Evolutionary conservation across 2,888 invertebrate species (phyloP).

Genomic region (Drosophila kuntzei): DNA sequence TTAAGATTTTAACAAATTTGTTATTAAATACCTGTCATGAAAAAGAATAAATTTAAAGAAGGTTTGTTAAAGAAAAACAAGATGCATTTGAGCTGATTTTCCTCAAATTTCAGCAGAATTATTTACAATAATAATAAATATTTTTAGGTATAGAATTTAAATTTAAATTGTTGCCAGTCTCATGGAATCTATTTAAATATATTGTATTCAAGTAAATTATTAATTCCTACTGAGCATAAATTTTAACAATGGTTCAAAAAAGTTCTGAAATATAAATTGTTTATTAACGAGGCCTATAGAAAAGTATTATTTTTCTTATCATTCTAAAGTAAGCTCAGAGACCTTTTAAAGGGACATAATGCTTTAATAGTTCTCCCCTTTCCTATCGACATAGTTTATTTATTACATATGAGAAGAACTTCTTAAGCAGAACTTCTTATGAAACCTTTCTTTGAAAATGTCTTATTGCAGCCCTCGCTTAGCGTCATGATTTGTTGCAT

Average conservation of each 20-base stretch:
- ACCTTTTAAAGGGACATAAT: no score
- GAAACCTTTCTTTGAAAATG: neutral
- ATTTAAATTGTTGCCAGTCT: neutral
- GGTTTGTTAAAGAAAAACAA: no score
- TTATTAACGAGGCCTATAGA: neutral
- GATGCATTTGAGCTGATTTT: no score
- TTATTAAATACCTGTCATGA: neutral
- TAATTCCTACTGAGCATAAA: no score
- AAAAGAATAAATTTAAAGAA: neutral
- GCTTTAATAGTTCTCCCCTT: no score
- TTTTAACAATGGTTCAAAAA: neutral
- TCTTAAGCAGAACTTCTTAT: no score
- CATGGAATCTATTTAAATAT: neutral
- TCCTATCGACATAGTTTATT: neutral
- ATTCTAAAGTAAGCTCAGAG: no score
- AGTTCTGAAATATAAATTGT: no score
- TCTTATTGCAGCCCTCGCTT: constrained; percentile 32
- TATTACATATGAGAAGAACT: neutral
- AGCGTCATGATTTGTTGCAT: constrained; percentile 71
- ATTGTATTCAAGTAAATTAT: no score
- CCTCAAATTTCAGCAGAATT: no score
- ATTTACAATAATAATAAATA: neutral
- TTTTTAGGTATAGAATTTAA: neutral
- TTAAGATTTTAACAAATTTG: neutral
- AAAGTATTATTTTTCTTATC: neutral